phyloP scores from a whole-genome alignment of 2,888 invertebrate genomes.

The Xiphydria camelus region DNA sequence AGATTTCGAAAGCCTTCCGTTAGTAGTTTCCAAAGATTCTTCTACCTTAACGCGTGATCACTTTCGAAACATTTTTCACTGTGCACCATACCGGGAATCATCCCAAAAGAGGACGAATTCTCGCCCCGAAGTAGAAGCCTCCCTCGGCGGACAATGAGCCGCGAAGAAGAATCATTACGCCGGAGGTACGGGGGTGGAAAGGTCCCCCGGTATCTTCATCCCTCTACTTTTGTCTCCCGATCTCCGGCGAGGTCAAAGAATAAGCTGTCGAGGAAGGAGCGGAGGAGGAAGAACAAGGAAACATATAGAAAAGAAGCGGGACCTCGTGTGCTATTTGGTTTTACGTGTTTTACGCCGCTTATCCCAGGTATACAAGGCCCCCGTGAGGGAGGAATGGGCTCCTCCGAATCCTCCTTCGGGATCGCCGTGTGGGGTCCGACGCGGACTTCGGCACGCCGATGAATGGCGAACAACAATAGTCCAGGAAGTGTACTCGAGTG shows the following conservation, averaged over 20 bases:
- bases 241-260: too few species aligned
- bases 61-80: too few species aligned
- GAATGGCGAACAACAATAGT: constrained; percentile 41
- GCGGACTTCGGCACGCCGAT: constrained; percentile 32
- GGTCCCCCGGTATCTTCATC: too few species aligned
- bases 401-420: constrained; percentile 31
- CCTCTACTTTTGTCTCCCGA: too few species aligned
- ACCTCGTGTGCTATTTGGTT: constrained; percentile 36
- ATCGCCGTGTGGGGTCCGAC: constrained; percentile 53
- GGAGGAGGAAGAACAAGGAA: constrained; percentile 14
- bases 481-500: constrained; percentile 53
- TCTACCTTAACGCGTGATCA: too few species aligned
- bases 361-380: constrained; percentile 29
- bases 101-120: too few species aligned
- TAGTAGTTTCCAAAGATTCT: too few species aligned
- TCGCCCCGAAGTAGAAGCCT: too few species aligned
- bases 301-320: constrained; percentile 19
- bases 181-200: constrained; percentile 6
- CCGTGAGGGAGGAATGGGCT: constrained; percentile 14
- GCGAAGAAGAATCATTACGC: constrained; percentile 17
- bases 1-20: too few species aligned
- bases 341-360: constrained; percentile 37
- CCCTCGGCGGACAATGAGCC: too few species aligned
- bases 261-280: neutral
- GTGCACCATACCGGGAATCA: too few species aligned